Evolutionary conservation across 1,140 invertebrate species (phyloP), one percentile per base, ranked within the genome.

Genomic region (Scaptomyza graminum): DNA sequence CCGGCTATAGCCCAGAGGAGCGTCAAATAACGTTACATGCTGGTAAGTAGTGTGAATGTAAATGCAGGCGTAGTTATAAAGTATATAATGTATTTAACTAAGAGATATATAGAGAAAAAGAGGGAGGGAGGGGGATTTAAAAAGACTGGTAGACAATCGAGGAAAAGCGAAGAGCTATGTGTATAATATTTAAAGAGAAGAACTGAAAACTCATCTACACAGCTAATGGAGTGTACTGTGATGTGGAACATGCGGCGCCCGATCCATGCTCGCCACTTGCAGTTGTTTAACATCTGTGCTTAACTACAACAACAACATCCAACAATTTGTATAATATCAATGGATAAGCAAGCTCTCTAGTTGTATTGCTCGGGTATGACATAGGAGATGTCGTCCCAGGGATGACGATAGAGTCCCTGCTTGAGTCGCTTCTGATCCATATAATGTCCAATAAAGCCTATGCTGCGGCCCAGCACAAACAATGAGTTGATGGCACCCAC

Each of bases 321-420:
- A 85, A 66, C 76, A 85, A 80, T 85, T 76, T 31, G 28, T 75
- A 64, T 76, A 87, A 77, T 76, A 74, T 68, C 56, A 72, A 79
- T 87, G 64, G 71, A 68, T 68, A 75, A 78, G 71, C 71, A 78
- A 78, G 71, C 67, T 63, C 71, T 65, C 25, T 76, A 91, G 72
- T 91, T 91, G 73, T 91, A 91, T 77, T 91, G 88, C 69, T 92
- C 91, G 43, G 91, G 91, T 83, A 99, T 94, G 85, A 99, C 97
- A 92, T 99, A 99, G 5, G 97, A 98, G 92, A 99, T 99, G 92
- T 99, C 99, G 92, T 99, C 99, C 99, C 99, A 99, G 12, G 99
- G 99, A 93, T 99, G 99, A 79, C 99, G 95, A 92, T 99, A 99
- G 6, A 99, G 94, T 11, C 98, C 99, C 94, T 99, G 99, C 92